Percentiles rank a stretch among this genome's conserved stretches.
phyloP scores from a whole-genome alignment of 2,113 vertebrate species.

The Stigmatopora nigra region DNA sequence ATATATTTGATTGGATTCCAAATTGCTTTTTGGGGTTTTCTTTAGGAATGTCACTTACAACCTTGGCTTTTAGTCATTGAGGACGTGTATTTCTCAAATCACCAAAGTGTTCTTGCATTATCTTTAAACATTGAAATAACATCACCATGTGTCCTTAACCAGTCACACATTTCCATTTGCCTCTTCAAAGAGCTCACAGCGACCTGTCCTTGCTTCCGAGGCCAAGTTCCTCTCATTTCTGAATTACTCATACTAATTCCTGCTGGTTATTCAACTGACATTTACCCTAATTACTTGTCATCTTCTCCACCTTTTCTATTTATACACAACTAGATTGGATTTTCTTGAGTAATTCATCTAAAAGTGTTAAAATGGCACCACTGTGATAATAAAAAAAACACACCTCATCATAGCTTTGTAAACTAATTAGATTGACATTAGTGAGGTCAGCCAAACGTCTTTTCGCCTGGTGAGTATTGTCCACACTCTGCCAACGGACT shows the following conservation, averaged over 20 bases:
- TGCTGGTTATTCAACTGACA: conserved; percentile 10
- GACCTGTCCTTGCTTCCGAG: conserved; percentile 10
- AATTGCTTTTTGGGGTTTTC: neutral
- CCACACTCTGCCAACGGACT: conserved; percentile 25
- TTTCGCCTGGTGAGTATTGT: conserved; percentile 26
- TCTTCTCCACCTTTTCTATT: neutral
- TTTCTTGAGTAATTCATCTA: neutral
- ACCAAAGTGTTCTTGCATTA: neutral
- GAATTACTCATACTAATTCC: conserved; percentile 8
- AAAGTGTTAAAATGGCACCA: neutral
- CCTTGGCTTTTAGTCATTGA: conserved; percentile 16
- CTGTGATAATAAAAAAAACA: conserved; percentile 7
- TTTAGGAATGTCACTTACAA: conserved; percentile 1
- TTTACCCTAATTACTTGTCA: neutral
- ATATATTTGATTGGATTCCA: neutral
- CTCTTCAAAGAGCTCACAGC: conserved; percentile 15
- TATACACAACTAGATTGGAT: conserved; percentile 9
- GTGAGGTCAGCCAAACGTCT: neutral
- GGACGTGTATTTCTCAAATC: conserved; percentile 8
- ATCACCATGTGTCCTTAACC: neutral
- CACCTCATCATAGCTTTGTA: conserved; percentile 9
- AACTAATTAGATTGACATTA: neutral
- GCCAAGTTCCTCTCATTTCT: conserved; percentile 17
- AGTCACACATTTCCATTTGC: conserved; percentile 19
- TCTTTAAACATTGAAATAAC: neutral